Evolutionary conservation across 2,888 invertebrate genomes (phyloP).

Genomic region (Himalopsyche kuldschensis): DNA sequence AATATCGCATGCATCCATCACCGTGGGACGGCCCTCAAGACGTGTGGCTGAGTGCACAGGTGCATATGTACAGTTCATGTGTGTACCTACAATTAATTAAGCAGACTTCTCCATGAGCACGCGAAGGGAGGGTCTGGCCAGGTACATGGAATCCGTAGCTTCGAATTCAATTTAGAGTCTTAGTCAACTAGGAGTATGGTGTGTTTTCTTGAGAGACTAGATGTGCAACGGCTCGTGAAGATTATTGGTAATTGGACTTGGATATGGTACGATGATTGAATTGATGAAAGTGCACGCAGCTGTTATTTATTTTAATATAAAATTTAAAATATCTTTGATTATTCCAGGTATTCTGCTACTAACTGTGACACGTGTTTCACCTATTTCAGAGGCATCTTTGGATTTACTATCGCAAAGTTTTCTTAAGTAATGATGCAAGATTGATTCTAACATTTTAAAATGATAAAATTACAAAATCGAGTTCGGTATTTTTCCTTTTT

Average conservation of each 20-base stretch:
- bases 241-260: background rate
- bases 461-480: too few species aligned
- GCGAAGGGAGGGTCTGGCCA: slow-evolving; percentile 6
- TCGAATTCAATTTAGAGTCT: slow-evolving; percentile 16
- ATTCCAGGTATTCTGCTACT: too few species aligned
- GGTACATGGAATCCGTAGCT: background rate
- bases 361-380: too few species aligned
- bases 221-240: background rate
- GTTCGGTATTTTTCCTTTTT: too few species aligned
- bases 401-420: too few species aligned
- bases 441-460: too few species aligned
- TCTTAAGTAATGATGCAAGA: too few species aligned
- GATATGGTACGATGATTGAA: background rate
- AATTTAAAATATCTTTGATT: too few species aligned
- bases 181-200: background rate
- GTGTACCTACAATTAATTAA: slow-evolving; percentile 33
- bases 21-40: background rate
- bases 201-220: background rate
- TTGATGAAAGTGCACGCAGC: too few species aligned
- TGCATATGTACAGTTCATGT: slow-evolving; percentile 7
- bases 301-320: too few species aligned
- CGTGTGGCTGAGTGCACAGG: slow-evolving; percentile 11
- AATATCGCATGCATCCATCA: background rate
- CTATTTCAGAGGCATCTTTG: too few species aligned
- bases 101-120: background rate